Conservation (phyloP, 2,113 vertebrate genomes). For the Melospiza melodia region DNA sequence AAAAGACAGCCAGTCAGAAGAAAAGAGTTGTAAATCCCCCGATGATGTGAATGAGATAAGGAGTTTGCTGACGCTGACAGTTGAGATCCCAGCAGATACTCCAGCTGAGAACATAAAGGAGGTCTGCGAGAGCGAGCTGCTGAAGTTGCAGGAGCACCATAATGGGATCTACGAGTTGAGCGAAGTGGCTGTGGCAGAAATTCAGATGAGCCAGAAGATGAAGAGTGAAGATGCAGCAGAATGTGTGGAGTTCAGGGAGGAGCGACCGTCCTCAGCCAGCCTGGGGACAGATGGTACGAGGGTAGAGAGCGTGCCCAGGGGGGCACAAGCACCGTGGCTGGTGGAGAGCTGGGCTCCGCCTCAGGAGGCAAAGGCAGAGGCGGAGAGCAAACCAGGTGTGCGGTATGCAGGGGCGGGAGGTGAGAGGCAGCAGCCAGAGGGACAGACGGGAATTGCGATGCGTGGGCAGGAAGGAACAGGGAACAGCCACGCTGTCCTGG, state of each 20-base stretch:
- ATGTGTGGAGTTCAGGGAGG: not conserved
- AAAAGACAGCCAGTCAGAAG: not conserved
- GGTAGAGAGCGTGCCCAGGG: not conserved
- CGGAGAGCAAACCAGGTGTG: not conserved
- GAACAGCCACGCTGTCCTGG: not conserved
- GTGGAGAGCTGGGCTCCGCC: not conserved
- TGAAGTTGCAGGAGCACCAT: conserved; percentile 14
- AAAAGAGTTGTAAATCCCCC: not conserved
- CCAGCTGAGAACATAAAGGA: not conserved
- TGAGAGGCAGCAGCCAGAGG: not conserved
- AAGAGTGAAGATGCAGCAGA: not conserved
- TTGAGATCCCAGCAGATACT: conserved; percentile 52
- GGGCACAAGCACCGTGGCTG: not conserved
- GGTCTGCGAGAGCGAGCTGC: not conserved
- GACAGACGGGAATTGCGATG: not conserved
- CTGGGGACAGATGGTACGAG: not conserved
- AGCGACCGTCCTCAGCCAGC: not conserved
- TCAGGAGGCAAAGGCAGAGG: not conserved
- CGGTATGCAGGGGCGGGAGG: not conserved
- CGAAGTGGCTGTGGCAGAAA: not conserved
- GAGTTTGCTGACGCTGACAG: conserved; percentile 43
- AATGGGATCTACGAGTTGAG: not conserved
- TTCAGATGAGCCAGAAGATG: not conserved
- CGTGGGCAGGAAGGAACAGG: not conserved
- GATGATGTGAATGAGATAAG: conserved; percentile 71